Conservation (phyloP, 2,888 invertebrate genomes). For the Drosophila gaucha region DNA sequence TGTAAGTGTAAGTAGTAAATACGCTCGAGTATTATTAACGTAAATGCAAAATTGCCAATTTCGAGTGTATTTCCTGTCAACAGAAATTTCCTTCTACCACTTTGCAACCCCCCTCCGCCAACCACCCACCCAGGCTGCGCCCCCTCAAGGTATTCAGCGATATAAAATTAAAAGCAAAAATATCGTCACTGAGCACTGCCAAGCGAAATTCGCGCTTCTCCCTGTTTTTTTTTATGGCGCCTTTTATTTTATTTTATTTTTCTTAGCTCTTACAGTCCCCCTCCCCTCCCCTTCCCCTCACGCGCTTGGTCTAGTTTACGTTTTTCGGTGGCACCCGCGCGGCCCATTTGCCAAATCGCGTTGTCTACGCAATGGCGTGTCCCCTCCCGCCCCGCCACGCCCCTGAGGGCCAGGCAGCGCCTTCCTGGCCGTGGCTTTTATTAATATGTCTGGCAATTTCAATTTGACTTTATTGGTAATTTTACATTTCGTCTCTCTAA, state of each 20-base stretch:
- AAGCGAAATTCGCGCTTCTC: conserved; percentile 25
- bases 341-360: conserved; percentile 62
- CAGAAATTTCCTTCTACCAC: conserved; percentile 77
- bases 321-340: conserved; percentile 61
- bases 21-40: conserved; percentile 84
- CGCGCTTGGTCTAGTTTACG: conserved; percentile 16
- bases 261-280: not conserved
- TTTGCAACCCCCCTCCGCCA: not conserved
- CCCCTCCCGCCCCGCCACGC: not conserved
- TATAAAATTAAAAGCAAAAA: conserved; percentile 75
- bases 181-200: conserved; percentile 32
- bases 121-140: not conserved
- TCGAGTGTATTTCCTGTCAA: conserved; percentile 85
- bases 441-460: conserved; percentile 81
- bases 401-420: not conserved
- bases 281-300: not conserved
- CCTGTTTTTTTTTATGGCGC: conserved; percentile 37
- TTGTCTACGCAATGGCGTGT: conserved; percentile 66
- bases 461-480: conserved; percentile 82
- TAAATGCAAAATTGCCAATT: conserved; percentile 85
- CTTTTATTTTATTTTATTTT: conserved; percentile 40
- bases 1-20: conserved; percentile 79
- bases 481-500: conserved; percentile 66
- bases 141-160: conserved; percentile 40
- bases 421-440: conserved; percentile 57